Conservation (phyloP, 1,140 invertebrate species). For the Drosophila athabasca region DNA sequence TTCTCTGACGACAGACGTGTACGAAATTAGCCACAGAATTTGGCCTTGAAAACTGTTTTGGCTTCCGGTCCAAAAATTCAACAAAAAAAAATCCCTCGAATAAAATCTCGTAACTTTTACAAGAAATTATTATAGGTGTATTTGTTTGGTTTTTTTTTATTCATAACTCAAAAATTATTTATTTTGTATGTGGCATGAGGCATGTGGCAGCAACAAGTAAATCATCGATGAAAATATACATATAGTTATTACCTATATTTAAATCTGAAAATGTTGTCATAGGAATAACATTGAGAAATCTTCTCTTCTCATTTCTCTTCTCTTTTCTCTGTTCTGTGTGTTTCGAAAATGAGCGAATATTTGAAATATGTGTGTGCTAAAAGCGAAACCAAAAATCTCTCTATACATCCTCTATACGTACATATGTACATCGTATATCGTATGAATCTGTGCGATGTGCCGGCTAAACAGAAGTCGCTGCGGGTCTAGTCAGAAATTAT, state of each 20-base stretch:
- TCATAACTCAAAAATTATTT: not conserved
- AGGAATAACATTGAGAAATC: constrained; percentile 7
- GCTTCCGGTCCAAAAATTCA: no score
- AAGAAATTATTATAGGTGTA: not conserved
- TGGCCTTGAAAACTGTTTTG: no score
- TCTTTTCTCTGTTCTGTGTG: not conserved
- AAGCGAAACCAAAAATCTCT: constrained; percentile 58
- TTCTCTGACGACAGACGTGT: no score
- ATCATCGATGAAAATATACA: constrained; percentile 17
- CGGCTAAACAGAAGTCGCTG: constrained; percentile 64
- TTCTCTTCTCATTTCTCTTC: not conserved
- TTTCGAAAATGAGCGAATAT: constrained; percentile 64
- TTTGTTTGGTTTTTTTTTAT: no score
- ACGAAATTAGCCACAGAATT: no score
- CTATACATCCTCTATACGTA: constrained; percentile 27
- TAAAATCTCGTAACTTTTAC: not conserved
- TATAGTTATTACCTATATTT: not conserved
- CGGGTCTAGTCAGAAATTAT: constrained; percentile 58
- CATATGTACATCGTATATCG: constrained; percentile 4
- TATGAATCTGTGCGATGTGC: constrained; percentile 34
- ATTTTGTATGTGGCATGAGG: not conserved
- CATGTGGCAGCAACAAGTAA: constrained; percentile 38
- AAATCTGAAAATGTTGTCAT: constrained; percentile 42
- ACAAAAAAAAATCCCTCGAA: no score
- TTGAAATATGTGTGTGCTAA: constrained; percentile 54